Conservation (phyloP, 2,113 vertebrate species). For the Bufo bufo region DNA sequence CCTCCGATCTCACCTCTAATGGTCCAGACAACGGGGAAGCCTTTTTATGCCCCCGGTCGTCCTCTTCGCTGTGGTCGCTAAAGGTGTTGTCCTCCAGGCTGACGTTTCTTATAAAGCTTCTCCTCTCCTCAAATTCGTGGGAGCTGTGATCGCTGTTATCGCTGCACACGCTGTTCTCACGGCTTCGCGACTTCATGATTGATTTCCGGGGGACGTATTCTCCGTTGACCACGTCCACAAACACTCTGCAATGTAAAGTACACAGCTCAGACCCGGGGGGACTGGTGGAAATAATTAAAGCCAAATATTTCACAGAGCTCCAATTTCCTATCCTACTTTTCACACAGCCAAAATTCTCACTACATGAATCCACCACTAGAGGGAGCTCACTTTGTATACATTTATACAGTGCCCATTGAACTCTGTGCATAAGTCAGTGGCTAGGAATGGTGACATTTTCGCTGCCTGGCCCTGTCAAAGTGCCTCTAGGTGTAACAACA, state of each 20-base stretch:
- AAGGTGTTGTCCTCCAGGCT: conserved; percentile 76
- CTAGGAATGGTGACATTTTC: too few relatives aligned
- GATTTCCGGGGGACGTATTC: conserved; percentile 91
- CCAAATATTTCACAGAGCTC: too few relatives aligned
- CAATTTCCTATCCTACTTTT: too few relatives aligned
- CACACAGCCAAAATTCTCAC: too few relatives aligned
- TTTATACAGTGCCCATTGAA: not conserved
- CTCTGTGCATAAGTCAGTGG: too few relatives aligned
- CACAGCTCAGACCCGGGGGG: not conserved
- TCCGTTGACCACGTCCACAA: conserved; percentile 95
- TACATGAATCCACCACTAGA: not conserved
- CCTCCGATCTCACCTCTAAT: conserved; percentile 65
- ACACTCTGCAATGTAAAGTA: conserved; percentile 77
- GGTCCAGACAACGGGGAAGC: conserved; percentile 66
- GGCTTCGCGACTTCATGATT: conserved; percentile 94
- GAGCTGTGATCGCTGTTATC: conserved; percentile 84
- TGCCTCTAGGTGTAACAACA: too few relatives aligned
- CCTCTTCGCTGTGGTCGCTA: conserved; percentile 84
- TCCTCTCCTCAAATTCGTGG: conserved; percentile 86
- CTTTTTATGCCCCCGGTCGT: conserved; percentile 71
- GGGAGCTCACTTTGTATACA: not conserved
- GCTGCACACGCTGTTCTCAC: conserved; percentile 97
- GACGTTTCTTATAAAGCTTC: conserved; percentile 73
- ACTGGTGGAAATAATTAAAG: not conserved
- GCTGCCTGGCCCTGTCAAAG: too few relatives aligned